A percentile compares a stretch with the other conserved stretches of the same genome.
These are phyloP conservation scores for Rugalucina vietnamica DNA, from an alignment of 2,888 invertebrate species.

Conservation along the genomic window DNA sequence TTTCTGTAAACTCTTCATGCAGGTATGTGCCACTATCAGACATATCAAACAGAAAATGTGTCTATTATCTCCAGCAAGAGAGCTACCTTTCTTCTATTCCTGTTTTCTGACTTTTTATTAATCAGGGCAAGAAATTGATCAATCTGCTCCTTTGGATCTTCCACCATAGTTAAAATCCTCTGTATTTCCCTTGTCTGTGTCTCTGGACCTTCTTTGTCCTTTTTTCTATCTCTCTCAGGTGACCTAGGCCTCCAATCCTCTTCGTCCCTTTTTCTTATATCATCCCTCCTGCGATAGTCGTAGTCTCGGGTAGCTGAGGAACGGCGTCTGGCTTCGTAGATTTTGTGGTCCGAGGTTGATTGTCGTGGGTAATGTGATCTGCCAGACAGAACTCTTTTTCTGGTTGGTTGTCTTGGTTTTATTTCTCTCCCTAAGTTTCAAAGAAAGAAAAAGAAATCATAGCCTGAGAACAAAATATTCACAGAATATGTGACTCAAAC, in stretches of 20 bases:
- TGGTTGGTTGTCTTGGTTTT: not conserved
- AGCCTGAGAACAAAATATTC: not conserved
- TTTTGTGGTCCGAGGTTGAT: not conserved
- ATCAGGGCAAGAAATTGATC: constrained; percentile 70
- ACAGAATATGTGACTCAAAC: no score
- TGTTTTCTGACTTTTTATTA: constrained; percentile 15
- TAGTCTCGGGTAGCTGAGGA: not conserved
- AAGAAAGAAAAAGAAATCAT: not conserved
- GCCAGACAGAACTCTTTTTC: constrained; percentile 25
- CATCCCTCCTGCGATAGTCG: not conserved
- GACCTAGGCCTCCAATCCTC: constrained; percentile 13
- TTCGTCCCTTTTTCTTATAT: constrained; percentile 19
- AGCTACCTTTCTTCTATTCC: constrained; percentile 26
- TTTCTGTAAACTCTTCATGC: no score
- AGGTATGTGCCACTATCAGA: no score
- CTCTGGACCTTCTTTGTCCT: not conserved
- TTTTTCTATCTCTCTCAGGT: not conserved
- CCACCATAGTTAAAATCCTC: constrained; percentile 73
- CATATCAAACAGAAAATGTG: no score
- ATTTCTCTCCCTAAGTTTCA: not conserved
- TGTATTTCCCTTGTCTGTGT: constrained; percentile 68
- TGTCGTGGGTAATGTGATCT: constrained; percentile 2
- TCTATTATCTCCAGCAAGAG: no score
- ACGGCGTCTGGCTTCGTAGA: not conserved
- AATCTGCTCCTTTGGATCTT: constrained; percentile 74